Conservation (phyloP, 2,888 invertebrate species). For the Ormia ochracea region DNA sequence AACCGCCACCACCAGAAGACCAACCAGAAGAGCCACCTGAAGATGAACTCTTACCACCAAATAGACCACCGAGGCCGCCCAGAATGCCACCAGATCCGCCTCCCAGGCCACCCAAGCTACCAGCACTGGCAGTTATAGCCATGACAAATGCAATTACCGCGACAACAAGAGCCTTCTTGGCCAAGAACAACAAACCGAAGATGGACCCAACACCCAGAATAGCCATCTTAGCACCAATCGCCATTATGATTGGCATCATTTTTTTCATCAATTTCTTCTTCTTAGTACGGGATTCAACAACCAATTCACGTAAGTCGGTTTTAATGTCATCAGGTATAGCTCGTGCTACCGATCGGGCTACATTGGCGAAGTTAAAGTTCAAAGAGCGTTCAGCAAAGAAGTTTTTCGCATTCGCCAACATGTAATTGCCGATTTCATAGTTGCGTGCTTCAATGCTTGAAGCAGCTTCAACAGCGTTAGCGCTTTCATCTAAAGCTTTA, state of each 20-base stretch:
- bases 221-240: conserved; percentile 80
- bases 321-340: conserved; percentile 80
- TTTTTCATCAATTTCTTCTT: conserved; percentile 79
- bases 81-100: conserved; percentile 69
- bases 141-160: conserved; percentile 80
- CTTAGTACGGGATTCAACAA: conserved; percentile 80
- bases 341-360: conserved; percentile 78
- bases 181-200: conserved; percentile 80
- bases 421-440: conserved; percentile 79
- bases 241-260: conserved; percentile 79
- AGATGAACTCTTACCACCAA: conserved; percentile 72
- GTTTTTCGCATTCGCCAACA: conserved; percentile 78
- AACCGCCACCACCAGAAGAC: conserved; percentile 69
- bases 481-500: conserved; percentile 77
- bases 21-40: conserved; percentile 56
- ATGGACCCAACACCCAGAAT: conserved; percentile 79
- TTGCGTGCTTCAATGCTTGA: conserved; percentile 79
- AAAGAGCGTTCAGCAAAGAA: conserved; percentile 80
- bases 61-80: conserved; percentile 72
- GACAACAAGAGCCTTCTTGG: conserved; percentile 81
- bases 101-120: conserved; percentile 72
- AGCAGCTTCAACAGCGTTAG: conserved; percentile 78
- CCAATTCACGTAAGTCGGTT: conserved; percentile 78
- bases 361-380: conserved; percentile 78
- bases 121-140: conserved; percentile 78